These are phyloP conservation scores for Sisyra nigra DNA, from an alignment of 2,888 invertebrate genomes.

Conservation along the genomic window DNA sequence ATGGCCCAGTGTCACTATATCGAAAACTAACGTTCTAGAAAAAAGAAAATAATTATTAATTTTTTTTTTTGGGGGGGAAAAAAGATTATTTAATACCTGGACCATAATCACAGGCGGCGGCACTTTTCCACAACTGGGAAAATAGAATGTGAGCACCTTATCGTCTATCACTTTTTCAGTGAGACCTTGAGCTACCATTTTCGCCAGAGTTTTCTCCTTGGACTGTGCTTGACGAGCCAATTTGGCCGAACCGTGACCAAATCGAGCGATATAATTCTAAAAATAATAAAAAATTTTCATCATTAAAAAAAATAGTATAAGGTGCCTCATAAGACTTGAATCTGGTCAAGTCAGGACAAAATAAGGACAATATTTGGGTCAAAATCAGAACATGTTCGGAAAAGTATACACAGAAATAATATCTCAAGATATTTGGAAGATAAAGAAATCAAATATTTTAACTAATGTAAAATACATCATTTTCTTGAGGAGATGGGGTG, in stretches of 20 bases:
- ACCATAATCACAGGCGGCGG: slow-evolving; percentile 99
- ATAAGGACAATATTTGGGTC: too few relatives aligned
- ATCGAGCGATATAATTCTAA: slow-evolving; percentile 92
- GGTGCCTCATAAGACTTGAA: too few relatives aligned
- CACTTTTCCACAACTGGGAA: slow-evolving; percentile 87
- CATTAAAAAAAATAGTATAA: too few relatives aligned
- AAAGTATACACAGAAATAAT: too few relatives aligned
- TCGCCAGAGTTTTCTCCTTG: slow-evolving; percentile 97
- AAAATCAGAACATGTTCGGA: too few relatives aligned
- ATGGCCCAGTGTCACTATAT: slow-evolving; percentile 72
- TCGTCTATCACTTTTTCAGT: slow-evolving; percentile 90
- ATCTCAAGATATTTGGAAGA: too few relatives aligned
- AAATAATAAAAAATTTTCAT: slow-evolving; percentile 1
- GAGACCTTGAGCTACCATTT: slow-evolving; percentile 97
- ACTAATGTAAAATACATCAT: too few relatives aligned
- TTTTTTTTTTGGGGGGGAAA: not conserved
- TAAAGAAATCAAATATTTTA: too few relatives aligned
- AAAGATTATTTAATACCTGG: slow-evolving; percentile 36
- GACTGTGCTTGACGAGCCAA: slow-evolving; percentile 97
- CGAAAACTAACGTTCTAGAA: slow-evolving; percentile 75
- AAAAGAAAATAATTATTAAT: not conserved
- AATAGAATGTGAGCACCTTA: slow-evolving; percentile 83
- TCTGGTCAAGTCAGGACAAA: too few relatives aligned
- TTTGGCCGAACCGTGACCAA: slow-evolving; percentile 99
- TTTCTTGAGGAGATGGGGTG: too few relatives aligned